Evolutionary conservation across 37 sponge, comb jelly and placozoan genomes (phyloP).

Genomic region (Crambe crambe): DNA sequence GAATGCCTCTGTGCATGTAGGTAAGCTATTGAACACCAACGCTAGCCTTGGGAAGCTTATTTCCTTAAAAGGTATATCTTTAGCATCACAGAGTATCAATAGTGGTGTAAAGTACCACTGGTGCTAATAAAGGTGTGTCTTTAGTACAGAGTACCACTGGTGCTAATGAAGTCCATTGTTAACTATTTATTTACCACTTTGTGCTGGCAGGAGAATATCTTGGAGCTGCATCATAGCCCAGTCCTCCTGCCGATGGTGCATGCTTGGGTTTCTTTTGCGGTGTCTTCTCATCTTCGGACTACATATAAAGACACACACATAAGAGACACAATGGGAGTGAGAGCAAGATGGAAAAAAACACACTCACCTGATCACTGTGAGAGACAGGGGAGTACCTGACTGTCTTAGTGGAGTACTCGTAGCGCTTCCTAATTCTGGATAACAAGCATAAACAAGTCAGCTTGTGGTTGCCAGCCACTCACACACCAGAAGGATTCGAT

Average conservation of each 20-base stretch:
- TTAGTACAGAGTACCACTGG: background rate
- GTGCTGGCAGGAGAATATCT: constrained; percentile 10
- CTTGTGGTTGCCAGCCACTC: no score
- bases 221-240: constrained; percentile 38
- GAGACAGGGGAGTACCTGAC: constrained; percentile 34
- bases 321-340: background rate
- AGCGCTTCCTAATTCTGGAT: background rate
- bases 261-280: background rate
- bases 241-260: background rate
- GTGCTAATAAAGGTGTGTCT: no score
- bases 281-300: constrained; percentile 37
- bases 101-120: no score
- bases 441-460: constrained; percentile 12
- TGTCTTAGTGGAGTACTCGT: constrained; percentile 16
- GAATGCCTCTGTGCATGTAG: no score
- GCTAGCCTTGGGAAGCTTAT: no score
- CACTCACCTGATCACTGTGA: constrained; percentile 5
- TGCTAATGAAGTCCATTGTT: background rate
- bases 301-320: background rate
- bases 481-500: no score
- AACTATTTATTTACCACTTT: background rate
- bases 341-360: constrained; percentile 2
- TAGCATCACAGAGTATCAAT: no score
- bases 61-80: no score
- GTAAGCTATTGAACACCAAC: no score